Conservation (phyloP, 2,888 invertebrate genomes). For the Kuschelorhynchus macadamiae region DNA sequence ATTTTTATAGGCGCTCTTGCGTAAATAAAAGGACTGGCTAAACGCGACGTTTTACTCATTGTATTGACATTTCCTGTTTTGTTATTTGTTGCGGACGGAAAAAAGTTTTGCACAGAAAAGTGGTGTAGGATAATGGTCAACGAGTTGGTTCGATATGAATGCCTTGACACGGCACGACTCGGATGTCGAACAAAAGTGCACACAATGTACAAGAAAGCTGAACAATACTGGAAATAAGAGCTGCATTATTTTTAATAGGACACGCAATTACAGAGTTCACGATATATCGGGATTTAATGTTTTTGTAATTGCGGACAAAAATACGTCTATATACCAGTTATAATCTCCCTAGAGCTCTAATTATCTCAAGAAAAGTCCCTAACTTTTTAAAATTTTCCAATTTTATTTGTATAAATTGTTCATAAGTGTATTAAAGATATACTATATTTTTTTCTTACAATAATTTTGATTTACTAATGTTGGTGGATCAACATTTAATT, state of each 20-base stretch:
- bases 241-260: neutral
- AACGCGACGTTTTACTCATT: conserved; percentile 41
- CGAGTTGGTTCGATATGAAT: conserved; percentile 24
- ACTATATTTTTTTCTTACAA: too few relatives aligned
- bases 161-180: conserved; percentile 39
- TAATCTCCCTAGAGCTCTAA: too few relatives aligned
- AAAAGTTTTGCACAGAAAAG: conserved; percentile 32
- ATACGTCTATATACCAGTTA: too few relatives aligned
- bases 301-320: too few relatives aligned
- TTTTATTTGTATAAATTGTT: too few relatives aligned
- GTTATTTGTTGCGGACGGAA: conserved; percentile 31
- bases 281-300: too few relatives aligned
- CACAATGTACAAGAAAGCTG: conserved; percentile 25
- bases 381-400: too few relatives aligned
- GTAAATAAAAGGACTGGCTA: conserved; percentile 44
- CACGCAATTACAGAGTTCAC: neutral
- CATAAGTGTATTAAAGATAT: too few relatives aligned
- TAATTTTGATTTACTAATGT: too few relatives aligned
- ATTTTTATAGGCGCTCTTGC: conserved; percentile 46
- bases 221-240: conserved; percentile 43
- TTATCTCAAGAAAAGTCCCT: too few relatives aligned
- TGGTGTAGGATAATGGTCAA: conserved; percentile 36
- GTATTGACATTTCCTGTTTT: conserved; percentile 43
- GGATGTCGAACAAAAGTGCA: conserved; percentile 39
- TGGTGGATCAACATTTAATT: too few relatives aligned